A percentile compares a stretch with the other conserved stretches of the same genome.
phyloP scores from a whole-genome alignment of 37 sponge, comb jelly and placozoan genomes.

The Chondrosia reniformis region DNA sequence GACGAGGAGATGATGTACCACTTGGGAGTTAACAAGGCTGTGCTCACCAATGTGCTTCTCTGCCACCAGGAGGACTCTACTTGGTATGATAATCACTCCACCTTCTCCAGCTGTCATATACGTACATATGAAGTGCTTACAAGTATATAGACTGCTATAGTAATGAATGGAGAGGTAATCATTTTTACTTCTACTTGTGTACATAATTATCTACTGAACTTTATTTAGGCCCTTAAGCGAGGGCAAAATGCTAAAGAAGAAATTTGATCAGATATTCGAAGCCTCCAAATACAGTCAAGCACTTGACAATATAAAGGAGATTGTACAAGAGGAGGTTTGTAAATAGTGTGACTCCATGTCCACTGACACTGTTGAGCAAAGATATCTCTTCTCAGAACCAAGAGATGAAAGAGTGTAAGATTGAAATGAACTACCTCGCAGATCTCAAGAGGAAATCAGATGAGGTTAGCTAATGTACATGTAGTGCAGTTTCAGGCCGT shows the following conservation, averaged over 20 bases:
- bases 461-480: conserved; percentile 23
- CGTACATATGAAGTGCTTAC: too few species aligned
- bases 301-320: conserved; percentile 66
- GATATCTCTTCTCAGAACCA: neutral
- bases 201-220: neutral
- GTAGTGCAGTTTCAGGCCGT: neutral
- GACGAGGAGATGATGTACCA: conserved; percentile 84
- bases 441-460: conserved; percentile 36
- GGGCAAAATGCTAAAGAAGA: conserved; percentile 83
- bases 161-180: too few species aligned
- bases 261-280: conserved; percentile 98
- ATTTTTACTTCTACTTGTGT: too few species aligned
- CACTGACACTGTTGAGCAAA: too few species aligned
- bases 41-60: conserved; percentile 92
- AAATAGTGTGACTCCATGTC: too few species aligned
- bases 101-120: too few species aligned
- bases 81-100: conserved; percentile 73
- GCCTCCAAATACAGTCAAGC: conserved; percentile 51
- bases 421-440: conserved; percentile 26
- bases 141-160: too few species aligned
- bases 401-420: neutral
- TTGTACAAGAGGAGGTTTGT: conserved; percentile 15
- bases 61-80: conserved; percentile 97
- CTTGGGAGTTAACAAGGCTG: conserved; percentile 90
- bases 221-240: conserved; percentile 84